Conservation (phyloP, 2,113 vertebrate genomes). For the Brachypteracias leptosomus region DNA sequence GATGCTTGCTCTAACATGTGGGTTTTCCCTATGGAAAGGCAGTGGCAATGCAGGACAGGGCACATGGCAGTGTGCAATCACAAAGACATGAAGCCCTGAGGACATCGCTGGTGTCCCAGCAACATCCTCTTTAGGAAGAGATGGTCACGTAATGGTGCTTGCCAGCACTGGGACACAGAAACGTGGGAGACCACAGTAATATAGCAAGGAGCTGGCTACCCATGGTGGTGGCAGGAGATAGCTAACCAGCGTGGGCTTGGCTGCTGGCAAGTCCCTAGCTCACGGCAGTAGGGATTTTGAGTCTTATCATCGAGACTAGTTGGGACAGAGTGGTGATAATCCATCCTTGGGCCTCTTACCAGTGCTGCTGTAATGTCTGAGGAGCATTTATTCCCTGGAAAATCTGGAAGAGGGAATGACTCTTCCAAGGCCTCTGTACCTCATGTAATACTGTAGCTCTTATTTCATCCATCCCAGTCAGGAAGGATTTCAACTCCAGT, state of each 20-base stretch:
- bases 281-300: neutral
- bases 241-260: neutral
- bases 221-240: neutral
- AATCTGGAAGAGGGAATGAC: neutral
- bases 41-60: neutral
- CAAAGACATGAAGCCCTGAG: neutral
- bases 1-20: neutral
- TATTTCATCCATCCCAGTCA: fast-evolving
- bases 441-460: neutral
- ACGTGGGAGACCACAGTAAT: neutral
- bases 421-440: neutral
- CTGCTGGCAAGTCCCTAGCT: neutral
- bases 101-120: fast-evolving
- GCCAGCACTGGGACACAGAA: neutral
- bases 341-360: neutral
- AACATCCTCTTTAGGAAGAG: neutral
- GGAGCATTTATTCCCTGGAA: neutral
- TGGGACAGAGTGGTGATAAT: neutral
- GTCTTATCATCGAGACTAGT: neutral
- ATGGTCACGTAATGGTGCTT: neutral
- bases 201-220: neutral
- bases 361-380: neutral
- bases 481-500: neutral
- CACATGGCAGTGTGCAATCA: neutral
- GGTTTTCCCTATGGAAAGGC: neutral